Percentiles rank a stretch among this genome's conserved stretches.
phyloP scores from a whole-genome alignment of 2,888 invertebrate species.

The Nymphalis urticae region DNA sequence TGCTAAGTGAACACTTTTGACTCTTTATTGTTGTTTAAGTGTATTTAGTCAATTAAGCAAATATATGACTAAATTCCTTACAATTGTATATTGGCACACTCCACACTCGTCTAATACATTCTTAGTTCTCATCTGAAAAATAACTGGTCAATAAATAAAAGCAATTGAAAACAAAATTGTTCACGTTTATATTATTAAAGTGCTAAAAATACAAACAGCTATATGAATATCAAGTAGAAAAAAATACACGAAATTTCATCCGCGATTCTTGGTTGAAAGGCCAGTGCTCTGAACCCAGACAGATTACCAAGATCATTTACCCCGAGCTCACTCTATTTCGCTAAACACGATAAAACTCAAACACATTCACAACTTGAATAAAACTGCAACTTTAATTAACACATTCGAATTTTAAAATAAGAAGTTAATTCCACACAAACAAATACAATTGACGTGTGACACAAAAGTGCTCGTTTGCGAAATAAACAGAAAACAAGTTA shows the following conservation, averaged over 20 bases:
- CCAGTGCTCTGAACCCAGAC: not conserved
- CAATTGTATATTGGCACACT: no score
- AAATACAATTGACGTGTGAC: not conserved
- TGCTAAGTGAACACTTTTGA: no score
- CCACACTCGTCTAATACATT: no score
- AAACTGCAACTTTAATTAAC: slow-evolving; percentile 5
- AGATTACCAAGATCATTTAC: not conserved
- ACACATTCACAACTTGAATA: not conserved
- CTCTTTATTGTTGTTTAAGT: no score
- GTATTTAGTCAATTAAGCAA: no score
- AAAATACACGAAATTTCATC: not conserved
- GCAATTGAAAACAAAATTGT: no score
- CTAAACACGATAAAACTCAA: not conserved
- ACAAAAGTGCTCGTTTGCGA: slow-evolving; percentile 6
- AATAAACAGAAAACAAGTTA: slow-evolving; percentile 23
- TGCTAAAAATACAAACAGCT: no score
- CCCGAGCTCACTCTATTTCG: slow-evolving; percentile 1
- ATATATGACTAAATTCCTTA: no score
- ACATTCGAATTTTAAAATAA: not conserved
- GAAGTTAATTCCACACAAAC: slow-evolving; percentile 8
- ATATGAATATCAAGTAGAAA: no score
- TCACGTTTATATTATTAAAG: no score
- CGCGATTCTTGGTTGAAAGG: not conserved
- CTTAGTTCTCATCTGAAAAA: no score
- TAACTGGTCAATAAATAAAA: no score